Evolutionary conservation across 2,113 vertebrate genomes (phyloP).

Genomic region (Panthera uncia): DNA sequence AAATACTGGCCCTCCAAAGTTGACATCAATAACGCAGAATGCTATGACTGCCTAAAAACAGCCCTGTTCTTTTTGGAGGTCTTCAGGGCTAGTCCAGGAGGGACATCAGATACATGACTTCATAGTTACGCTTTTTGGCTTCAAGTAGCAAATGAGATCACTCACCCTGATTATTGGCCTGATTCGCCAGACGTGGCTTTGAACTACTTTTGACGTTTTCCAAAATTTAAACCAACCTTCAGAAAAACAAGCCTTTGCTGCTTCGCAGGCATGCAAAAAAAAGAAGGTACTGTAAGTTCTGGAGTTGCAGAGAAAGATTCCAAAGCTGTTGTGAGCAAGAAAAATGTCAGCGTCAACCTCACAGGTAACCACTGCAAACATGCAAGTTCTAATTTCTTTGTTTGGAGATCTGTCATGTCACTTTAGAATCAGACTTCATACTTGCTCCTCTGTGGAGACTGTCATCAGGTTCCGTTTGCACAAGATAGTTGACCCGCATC

Average conservation of each 20-base stretch:
- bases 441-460: conserved; percentile 8
- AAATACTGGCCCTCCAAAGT: background rate
- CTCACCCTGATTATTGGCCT: background rate
- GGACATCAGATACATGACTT: background rate
- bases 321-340: background rate
- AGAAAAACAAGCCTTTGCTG: background rate
- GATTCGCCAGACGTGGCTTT: background rate
- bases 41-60: background rate
- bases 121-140: conserved; percentile 15
- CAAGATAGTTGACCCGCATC: conserved; percentile 59
- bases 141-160: conserved; percentile 23
- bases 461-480: conserved; percentile 48
- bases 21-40: background rate
- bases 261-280: background rate
- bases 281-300: background rate
- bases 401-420: conserved; percentile 37
- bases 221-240: conserved; percentile 35
- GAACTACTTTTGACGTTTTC: conserved; percentile 41
- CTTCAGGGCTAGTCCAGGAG: background rate
- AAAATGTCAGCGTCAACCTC: background rate
- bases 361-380: background rate
- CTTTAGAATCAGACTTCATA: conserved; percentile 16
- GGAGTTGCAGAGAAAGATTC: background rate
- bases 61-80: background rate
- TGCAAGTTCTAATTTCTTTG: conserved; percentile 22